phyloP scores from a whole-genome alignment of 2,888 invertebrate genomes.

The Synergus japonicus region DNA sequence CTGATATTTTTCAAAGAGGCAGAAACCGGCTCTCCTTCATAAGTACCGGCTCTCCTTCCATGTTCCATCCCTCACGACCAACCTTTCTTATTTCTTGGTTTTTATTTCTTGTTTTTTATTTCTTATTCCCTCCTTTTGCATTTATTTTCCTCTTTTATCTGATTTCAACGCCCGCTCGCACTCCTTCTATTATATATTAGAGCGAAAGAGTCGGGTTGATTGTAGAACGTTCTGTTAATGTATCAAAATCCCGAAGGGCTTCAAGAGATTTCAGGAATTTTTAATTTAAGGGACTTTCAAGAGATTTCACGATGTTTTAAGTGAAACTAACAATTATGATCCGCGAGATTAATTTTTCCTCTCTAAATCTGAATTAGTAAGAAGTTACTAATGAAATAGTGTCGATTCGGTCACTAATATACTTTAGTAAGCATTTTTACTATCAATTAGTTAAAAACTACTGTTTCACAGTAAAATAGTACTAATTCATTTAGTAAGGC shows the following conservation, averaged over 20 bases:
- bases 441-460: too few relatives aligned
- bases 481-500: too few relatives aligned
- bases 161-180: constrained; percentile 35
- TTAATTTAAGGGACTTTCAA: too few relatives aligned
- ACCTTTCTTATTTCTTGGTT: constrained; percentile 47
- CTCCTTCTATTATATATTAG: constrained; percentile 51
- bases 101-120: constrained; percentile 46
- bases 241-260: constrained; percentile 50
- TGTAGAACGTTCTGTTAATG: constrained; percentile 67
- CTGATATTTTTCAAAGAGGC: constrained; percentile 57
- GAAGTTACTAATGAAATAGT: too few relatives aligned
- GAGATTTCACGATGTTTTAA: too few relatives aligned
- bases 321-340: too few relatives aligned
- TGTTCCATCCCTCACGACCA: constrained; percentile 18
- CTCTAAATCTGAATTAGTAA: too few relatives aligned
- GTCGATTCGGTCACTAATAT: too few relatives aligned
- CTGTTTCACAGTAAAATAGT: too few relatives aligned
- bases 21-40: constrained; percentile 53
- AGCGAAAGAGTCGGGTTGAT: constrained; percentile 52
- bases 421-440: too few relatives aligned
- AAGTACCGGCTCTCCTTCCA: constrained; percentile 26
- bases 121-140: constrained; percentile 45
- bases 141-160: constrained; percentile 33
- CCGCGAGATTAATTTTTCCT: too few relatives aligned
- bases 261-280: constrained; percentile 38